Conservation (phyloP, 2,797 vertebrate species). For the Taeniopygia guttata region DNA sequence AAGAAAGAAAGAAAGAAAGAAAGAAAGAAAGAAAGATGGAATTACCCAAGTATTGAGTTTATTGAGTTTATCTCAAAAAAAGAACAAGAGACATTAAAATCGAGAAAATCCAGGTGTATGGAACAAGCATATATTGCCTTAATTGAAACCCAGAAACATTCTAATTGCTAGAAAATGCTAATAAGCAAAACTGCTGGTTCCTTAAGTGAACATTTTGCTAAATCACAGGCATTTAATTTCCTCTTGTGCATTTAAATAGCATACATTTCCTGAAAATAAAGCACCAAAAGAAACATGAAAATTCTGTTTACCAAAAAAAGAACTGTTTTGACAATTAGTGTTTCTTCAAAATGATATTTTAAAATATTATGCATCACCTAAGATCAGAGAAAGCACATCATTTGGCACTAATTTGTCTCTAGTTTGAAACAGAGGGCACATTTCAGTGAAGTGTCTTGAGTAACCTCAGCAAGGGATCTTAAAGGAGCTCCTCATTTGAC, state of each 20-base stretch:
- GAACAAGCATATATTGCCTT: not conserved
- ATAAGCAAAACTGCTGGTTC: not conserved
- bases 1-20: no score
- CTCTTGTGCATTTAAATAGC: not conserved
- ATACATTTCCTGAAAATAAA: constrained; percentile 17
- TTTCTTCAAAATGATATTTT: constrained; percentile 20
- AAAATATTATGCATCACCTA: constrained; percentile 18
- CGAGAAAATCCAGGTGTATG: not conserved
- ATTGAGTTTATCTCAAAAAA: not conserved
- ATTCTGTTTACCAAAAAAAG: constrained; percentile 36
- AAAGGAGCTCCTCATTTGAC: not conserved
- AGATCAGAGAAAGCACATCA: not conserved
- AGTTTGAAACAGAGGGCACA: not conserved
- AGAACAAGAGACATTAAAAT: not conserved
- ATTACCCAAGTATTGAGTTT: not conserved
- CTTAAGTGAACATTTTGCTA: constrained; percentile 22
- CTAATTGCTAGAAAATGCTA: constrained; percentile 27
- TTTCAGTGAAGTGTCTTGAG: not conserved
- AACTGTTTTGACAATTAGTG: constrained; percentile 24
- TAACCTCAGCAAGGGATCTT: not conserved
- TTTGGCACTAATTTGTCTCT: constrained; percentile 9
- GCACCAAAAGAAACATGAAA: constrained; percentile 5
- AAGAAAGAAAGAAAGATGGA: not conserved
- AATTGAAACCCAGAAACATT: not conserved
- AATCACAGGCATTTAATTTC: constrained; percentile 43